Percentiles rank a stretch among this genome's conserved stretches.
phyloP scores from a whole-genome alignment of 1,140 invertebrate species.

The Teleogryllus occipitalis region DNA sequence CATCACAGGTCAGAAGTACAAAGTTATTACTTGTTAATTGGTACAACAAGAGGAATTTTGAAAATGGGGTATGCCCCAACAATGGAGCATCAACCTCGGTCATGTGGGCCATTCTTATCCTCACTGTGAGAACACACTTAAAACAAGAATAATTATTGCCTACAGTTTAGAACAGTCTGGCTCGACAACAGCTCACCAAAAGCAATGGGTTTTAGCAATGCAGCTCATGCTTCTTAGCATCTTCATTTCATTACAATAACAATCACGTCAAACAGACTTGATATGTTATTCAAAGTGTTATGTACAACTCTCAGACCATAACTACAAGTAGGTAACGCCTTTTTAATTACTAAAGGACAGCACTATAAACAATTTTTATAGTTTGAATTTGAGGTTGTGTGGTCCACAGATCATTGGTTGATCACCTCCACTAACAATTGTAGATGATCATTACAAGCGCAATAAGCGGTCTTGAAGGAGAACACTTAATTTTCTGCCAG shows the following conservation, averaged over 20 bases:
- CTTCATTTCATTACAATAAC: background rate
- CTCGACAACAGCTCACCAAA: background rate
- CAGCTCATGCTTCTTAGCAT: background rate
- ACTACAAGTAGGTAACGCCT: background rate
- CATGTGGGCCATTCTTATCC: background rate
- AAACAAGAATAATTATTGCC: background rate
- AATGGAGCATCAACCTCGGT: background rate
- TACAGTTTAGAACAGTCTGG: background rate
- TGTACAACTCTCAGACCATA: background rate
- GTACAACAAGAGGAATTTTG: constrained; percentile 1
- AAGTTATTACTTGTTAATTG: constrained; percentile 6
- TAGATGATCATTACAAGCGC: background rate
- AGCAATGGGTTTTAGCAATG: background rate
- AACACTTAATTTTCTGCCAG: background rate
- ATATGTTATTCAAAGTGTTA: background rate
- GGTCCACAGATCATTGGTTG: background rate
- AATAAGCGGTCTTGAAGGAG: background rate
- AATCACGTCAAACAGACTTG: background rate
- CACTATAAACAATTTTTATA: background rate
- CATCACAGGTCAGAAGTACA: constrained; percentile 9
- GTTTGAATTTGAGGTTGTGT: background rate
- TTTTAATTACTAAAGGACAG: background rate
- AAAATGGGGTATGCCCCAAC: background rate
- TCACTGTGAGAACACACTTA: background rate
- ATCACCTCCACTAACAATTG: background rate